Percentiles rank a stretch among this genome's conserved stretches.
Evolutionary conservation across 2,797 vertebrate genomes (phyloP).

Genomic region (Cryptoblepharus egeriae): DNA sequence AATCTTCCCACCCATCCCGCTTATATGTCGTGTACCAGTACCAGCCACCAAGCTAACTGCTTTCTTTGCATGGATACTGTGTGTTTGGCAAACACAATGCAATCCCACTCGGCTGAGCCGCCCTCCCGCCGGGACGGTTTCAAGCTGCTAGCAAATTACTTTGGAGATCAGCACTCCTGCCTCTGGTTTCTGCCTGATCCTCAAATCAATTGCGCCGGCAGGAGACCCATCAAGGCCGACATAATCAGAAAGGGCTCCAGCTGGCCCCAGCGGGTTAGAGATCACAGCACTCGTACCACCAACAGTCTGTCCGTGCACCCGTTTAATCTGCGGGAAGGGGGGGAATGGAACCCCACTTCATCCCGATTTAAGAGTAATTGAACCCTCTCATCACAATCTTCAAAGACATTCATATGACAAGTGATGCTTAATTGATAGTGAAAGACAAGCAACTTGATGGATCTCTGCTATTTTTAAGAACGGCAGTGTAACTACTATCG

Average conservation of each 20-base stretch:
- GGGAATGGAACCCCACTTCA: too few relatives aligned
- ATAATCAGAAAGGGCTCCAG: neutral
- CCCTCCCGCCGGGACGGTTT: constrained; percentile 1
- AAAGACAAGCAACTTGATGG: neutral
- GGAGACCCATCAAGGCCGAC: neutral
- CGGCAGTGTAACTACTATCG: too few relatives aligned
- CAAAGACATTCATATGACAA: neutral
- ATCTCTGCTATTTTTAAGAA: neutral
- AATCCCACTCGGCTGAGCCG: neutral
- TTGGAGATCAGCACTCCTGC: neutral
- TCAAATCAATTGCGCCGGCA: neutral
- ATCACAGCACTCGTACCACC: neutral
- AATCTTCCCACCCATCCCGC: too few relatives aligned
- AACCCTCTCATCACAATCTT: neutral
- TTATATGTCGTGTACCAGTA: too few relatives aligned
- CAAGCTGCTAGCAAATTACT: constrained; percentile 22
- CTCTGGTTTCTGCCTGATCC: neutral
- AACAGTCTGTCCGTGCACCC: neutral
- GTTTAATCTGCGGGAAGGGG: neutral
- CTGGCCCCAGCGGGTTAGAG: neutral
- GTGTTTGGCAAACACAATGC: constrained; percentile 7
- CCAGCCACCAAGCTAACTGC: neutral
- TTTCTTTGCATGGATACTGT: neutral
- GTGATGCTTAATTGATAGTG: neutral
- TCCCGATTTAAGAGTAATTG: neutral